These are phyloP conservation scores for Arnoldichthys spilopterus DNA, from an alignment of 2,797 vertebrate genomes.

Conservation along the genomic window DNA sequence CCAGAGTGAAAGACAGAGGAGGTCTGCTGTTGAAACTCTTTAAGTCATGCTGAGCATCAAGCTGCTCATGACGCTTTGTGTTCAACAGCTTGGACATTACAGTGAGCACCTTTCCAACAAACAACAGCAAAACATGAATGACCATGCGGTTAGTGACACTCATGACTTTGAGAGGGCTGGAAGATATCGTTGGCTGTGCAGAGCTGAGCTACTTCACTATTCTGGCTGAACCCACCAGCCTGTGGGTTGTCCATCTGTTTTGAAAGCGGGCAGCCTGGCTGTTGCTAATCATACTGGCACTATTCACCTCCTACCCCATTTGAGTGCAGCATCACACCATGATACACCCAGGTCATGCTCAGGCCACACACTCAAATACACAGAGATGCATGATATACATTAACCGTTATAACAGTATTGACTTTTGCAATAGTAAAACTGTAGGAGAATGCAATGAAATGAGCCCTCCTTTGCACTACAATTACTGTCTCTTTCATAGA, in stretches of 20 bases:
- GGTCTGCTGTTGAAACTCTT: constrained; percentile 1
- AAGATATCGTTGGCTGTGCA: constrained; percentile 14
- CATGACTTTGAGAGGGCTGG: constrained; percentile 2
- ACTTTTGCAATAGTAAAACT: background rate
- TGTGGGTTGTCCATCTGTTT: constrained; percentile 37
- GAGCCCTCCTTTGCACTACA: background rate
- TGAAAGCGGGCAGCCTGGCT: constrained; percentile 37
- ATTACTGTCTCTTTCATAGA: background rate
- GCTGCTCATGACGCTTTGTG: constrained; percentile 31
- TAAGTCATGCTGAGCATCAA: constrained; percentile 34
- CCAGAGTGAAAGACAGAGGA: constrained; percentile 29
- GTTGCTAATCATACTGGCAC: constrained; percentile 42
- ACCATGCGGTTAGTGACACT: background rate
- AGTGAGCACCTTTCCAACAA: constrained; percentile 21
- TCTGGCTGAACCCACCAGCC: constrained; percentile 15
- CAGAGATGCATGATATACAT: background rate
- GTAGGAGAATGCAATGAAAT: background rate
- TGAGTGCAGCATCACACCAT: constrained; percentile 25
- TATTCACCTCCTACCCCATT: constrained; percentile 27
- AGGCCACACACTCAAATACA: constrained; percentile 1
- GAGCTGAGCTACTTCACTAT: constrained; percentile 15
- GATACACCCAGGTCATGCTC: constrained; percentile 1
- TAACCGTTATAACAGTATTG: background rate
- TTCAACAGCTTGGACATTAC: constrained; percentile 5
- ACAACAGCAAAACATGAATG: constrained; percentile 26